A percentile compares a stretch with the other conserved stretches of the same genome.
phyloP scores from a whole-genome alignment of 2,113 vertebrate genomes.

The Falcunculus frontatus region DNA sequence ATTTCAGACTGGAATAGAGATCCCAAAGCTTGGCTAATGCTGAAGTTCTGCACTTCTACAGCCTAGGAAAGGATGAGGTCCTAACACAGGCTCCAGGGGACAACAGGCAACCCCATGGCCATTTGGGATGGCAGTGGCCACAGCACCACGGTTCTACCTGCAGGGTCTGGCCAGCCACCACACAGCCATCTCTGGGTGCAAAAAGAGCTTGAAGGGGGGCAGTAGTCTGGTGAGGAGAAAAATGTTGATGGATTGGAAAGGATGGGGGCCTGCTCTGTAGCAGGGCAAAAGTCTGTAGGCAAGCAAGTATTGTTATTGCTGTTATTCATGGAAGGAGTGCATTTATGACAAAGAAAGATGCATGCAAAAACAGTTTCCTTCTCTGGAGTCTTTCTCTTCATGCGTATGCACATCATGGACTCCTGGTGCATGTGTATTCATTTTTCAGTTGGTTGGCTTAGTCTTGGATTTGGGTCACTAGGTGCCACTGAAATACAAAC shows the following conservation, averaged over 20 bases:
- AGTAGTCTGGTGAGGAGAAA: not conserved
- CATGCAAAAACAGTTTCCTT: not conserved
- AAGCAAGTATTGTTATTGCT: not conserved
- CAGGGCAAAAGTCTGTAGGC: not conserved
- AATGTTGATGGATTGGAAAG: not conserved
- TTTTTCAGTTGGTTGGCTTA: not conserved
- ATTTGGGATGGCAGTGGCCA: fast-evolving
- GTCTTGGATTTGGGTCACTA: conserved; percentile 14
- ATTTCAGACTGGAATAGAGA: not conserved
- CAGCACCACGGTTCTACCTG: fast-evolving
- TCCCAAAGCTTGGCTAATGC: not conserved
- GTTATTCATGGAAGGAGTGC: not conserved
- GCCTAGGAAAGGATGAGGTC: not conserved
- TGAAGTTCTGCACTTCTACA: not conserved
- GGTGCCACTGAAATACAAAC: not conserved
- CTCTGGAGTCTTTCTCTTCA: not conserved
- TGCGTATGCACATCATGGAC: not conserved
- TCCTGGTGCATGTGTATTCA: not conserved
- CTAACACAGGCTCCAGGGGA: not conserved
- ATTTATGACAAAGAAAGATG: not conserved
- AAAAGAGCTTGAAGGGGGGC: not conserved
- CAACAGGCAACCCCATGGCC: fast-evolving
- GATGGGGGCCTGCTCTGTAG: not conserved
- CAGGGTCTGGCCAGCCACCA: not conserved
- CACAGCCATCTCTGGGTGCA: fast-evolving